Base-by-base conservation (phyloP, 2,888 invertebrate species). In the Amblyteles armatorius region DNA sequence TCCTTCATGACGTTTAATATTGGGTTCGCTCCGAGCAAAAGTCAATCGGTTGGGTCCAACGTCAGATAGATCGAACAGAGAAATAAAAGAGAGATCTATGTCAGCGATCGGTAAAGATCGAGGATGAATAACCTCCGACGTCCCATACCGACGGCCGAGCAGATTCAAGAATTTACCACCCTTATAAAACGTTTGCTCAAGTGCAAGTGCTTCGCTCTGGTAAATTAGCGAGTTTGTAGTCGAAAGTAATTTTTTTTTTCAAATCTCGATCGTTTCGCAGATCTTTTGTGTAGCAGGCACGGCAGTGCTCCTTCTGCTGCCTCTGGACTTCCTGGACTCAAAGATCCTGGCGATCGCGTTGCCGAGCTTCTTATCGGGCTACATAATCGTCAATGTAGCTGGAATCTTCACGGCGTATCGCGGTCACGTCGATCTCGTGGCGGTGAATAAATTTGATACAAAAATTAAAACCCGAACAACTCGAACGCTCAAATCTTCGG, bases 301-400 rank as follows among this genome's bases (percentile, higher is more conserved):
- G 1, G 71, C 82, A 7, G 74, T 88, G 5, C 81, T 89, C 44
- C 4, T 87, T 48, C 57, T 80, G 0, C 81, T 88, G 26, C 73
- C 88, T 16, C 84, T 88, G 26, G 86, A 87, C 22, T 88, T 89
- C 50, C 36, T 88, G 11, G 88, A 87, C 13, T 74, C 82, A 6
- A 86, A 88, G 36, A 33, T 76, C 33, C 87, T 91, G 36, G 86
- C 88, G 6, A 76, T 91, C 40, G 33, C 90, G 4, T 78, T 90
- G 44, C 91, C 92, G 16, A 82, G 90, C 1, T 90, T 90, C 50
- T 52, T 90, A 29, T 85, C 85, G 13, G 92, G 91, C 13, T 91
- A 90, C 60, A 88, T 92, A n/a, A 60, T 91, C 33, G 83, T 91
- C n/a, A 87, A 89, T 69, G 22, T 86, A 0, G 87, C 87, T 16